phyloP scores from a whole-genome alignment of 2,888 invertebrate genomes.

The Caenorhabditis afra region DNA sequence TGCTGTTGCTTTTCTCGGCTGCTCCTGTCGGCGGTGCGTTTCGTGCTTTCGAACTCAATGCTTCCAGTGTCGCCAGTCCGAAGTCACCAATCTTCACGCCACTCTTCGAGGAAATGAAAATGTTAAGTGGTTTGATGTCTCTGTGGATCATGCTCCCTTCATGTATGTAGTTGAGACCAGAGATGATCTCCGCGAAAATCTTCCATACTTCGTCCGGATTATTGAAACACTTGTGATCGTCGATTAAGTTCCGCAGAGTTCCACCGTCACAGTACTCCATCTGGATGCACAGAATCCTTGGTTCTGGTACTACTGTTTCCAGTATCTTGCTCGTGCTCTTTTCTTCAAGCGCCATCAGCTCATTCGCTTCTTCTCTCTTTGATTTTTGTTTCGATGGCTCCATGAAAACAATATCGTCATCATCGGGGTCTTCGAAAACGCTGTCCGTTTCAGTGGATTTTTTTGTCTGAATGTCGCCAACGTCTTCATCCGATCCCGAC shows the following conservation, averaged over 20 bases:
- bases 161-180: conserved; percentile 82
- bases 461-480: background rate
- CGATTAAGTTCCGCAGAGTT: conserved; percentile 84
- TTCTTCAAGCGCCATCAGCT: background rate
- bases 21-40: background rate
- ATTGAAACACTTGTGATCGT: conserved; percentile 29
- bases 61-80: conserved; percentile 86
- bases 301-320: background rate
- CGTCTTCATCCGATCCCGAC: conserved; percentile 13
- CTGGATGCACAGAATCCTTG: conserved; percentile 82
- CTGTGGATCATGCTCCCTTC: conserved; percentile 75
- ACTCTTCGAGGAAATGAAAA: conserved; percentile 92
- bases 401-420: conserved; percentile 36
- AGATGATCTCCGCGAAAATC: conserved; percentile 94
- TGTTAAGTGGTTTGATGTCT: conserved; percentile 85
- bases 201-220: conserved; percentile 80
- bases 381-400: background rate
- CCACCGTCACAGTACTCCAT: conserved; percentile 99
- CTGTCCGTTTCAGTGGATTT: too few relatives aligned
- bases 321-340: background rate
- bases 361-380: conserved; percentile 5
- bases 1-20: conserved; percentile 25
- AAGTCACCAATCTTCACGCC: conserved; percentile 98
- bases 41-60: conserved; percentile 16
- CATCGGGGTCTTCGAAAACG: conserved; percentile 1